Evolutionary conservation across 2,888 invertebrate genomes (phyloP).

Genomic region (Tineola bisselliella): DNA sequence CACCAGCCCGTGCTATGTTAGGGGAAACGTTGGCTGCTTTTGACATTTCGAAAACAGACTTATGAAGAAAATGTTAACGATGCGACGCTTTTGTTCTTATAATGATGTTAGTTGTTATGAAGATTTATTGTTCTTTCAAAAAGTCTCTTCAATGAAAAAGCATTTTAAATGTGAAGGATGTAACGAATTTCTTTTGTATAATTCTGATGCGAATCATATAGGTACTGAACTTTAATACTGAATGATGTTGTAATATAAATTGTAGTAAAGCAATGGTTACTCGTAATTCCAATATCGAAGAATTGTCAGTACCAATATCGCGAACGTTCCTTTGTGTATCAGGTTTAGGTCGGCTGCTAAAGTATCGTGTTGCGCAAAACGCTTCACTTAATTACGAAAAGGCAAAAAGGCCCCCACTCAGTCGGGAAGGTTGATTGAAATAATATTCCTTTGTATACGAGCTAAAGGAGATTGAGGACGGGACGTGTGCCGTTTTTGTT

Average conservation of each 20-base stretch:
- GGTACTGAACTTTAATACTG: too few relatives aligned
- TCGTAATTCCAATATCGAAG: neutral
- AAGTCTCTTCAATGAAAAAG: neutral
- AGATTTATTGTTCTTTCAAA: neutral
- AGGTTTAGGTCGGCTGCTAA: neutral
- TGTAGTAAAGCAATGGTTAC: too few relatives aligned
- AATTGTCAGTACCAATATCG: neutral
- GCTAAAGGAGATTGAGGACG: conserved; percentile 46
- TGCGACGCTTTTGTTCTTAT: neutral
- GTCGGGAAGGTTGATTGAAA: conserved; percentile 45
- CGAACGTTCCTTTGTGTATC: neutral
- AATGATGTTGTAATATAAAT: too few relatives aligned
- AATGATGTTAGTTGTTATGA: neutral
- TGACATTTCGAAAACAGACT: neutral
- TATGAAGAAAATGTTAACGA: neutral
- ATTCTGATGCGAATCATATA: neutral
- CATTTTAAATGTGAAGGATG: neutral
- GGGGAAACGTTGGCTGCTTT: neutral
- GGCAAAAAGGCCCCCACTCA: conserved; percentile 18
- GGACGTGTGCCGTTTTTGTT: conserved; percentile 42
- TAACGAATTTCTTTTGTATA: neutral
- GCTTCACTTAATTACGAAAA: conserved; percentile 14
- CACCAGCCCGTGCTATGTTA: neutral
- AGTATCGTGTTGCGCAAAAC: conserved; percentile 7
- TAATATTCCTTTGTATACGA: conserved; percentile 52